These are phyloP conservation scores for Drosophila pruinosa DNA, from an alignment of 1,140 invertebrate genomes.

Conservation along the genomic window DNA sequence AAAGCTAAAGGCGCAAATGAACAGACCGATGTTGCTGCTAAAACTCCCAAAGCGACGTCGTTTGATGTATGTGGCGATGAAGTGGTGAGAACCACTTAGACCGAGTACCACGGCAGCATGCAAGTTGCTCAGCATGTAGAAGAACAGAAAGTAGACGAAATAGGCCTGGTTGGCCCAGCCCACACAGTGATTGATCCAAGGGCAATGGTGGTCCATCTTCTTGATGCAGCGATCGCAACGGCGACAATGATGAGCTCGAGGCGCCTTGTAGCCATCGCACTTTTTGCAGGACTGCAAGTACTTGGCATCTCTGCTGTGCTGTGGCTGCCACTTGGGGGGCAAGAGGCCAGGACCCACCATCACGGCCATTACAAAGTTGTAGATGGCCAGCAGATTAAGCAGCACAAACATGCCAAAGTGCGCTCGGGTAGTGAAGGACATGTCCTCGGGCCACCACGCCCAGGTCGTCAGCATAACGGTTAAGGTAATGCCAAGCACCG, in stretches of 20 bases:
- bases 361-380: constrained; percentile 35
- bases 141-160: constrained; percentile 94
- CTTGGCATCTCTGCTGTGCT: neutral
- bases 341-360: constrained; percentile 44
- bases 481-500: neutral
- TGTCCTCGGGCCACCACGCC: constrained; percentile 36
- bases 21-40: constrained; percentile 86
- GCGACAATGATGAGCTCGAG: constrained; percentile 97
- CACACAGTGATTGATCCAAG: constrained; percentile 87
- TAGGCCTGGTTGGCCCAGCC: constrained; percentile 94
- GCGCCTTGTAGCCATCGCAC: constrained; percentile 96
- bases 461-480: constrained; percentile 26
- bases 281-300: constrained; percentile 92
- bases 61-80: constrained; percentile 36
- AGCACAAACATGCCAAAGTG: constrained; percentile 31
- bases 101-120: constrained; percentile 91
- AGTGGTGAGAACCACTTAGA: constrained; percentile 88
- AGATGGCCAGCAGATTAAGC: constrained; percentile 6
- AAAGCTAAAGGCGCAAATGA: constrained; percentile 89
- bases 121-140: constrained; percentile 93
- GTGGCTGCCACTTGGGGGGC: constrained; percentile 33
- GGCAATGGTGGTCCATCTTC: constrained; percentile 99
- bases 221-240: constrained; percentile 96
- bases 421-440: neutral
- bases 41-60: constrained; percentile 72